A percentile compares a stretch with the other conserved stretches of the same genome.
phyloP scores from a whole-genome alignment of 2,888 invertebrate species.

The Epirrita christyi region DNA sequence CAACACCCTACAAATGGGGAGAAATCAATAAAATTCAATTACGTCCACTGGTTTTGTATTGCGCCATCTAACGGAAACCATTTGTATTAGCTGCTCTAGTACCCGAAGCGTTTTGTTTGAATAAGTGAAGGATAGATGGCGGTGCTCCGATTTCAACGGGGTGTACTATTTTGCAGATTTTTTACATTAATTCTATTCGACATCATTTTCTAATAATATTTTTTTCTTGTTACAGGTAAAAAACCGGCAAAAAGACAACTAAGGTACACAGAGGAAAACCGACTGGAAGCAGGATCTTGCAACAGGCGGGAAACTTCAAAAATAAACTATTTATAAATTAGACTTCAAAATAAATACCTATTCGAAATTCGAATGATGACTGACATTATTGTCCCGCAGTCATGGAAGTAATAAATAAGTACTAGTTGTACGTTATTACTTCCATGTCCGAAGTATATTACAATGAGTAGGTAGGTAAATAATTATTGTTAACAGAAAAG shows the following conservation, averaged over 20 bases:
- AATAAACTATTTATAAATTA: no score
- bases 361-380: no score
- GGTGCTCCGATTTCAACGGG: slow-evolving; percentile 17
- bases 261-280: background rate
- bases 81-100: slow-evolving; percentile 35
- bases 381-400: no score
- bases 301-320: no score
- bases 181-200: no score
- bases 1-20: slow-evolving; percentile 2
- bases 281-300: no score
- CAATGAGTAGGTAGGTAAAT: background rate
- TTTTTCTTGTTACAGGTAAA: slow-evolving; percentile 32
- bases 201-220: no score
- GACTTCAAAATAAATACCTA: no score
- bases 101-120: slow-evolving; percentile 8
- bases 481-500: background rate
- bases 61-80: slow-evolving; percentile 42
- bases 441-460: background rate
- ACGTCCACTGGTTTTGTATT: slow-evolving; percentile 15
- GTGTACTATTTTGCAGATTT: no score
- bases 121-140: slow-evolving; percentile 45
- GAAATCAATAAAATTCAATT: slow-evolving; percentile 42
- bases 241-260: background rate
- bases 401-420: no score
- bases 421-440: no score